Evolutionary conservation across 2,797 vertebrate species (phyloP).

Genomic region (Lycodopsis pacificus): DNA sequence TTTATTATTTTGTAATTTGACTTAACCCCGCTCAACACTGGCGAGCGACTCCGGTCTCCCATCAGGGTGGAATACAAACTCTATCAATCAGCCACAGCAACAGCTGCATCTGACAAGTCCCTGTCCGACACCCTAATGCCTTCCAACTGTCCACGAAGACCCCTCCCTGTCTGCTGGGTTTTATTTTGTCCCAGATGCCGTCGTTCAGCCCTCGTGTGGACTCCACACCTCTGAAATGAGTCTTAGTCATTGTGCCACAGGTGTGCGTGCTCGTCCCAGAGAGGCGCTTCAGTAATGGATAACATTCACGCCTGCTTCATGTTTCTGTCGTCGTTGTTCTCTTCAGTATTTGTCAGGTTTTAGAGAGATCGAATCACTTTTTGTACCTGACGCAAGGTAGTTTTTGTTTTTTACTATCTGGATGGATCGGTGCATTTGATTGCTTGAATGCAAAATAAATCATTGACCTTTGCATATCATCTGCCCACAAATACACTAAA

Average conservation of each 20-base stretch:
- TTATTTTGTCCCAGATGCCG: conserved; percentile 26
- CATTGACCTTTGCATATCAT: conserved; percentile 32
- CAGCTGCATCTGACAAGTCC: conserved; percentile 97
- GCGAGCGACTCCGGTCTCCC: conserved; percentile 70
- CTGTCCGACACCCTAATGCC: conserved; percentile 94
- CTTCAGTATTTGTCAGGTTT: conserved; percentile 43
- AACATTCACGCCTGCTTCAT: conserved; percentile 27
- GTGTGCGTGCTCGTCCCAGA: conserved; percentile 74
- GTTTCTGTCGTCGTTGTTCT: conserved; percentile 8
- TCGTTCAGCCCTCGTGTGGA: conserved; percentile 42
- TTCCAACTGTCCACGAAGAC: conserved; percentile 91
- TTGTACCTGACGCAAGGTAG: conserved; percentile 46
- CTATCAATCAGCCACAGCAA: conserved; percentile 94
- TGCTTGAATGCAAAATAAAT: conserved; percentile 44
- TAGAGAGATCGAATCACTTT: conserved; percentile 35
- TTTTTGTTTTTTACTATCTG: neutral
- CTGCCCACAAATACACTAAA: conserved; percentile 26
- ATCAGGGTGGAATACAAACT: conserved; percentile 90
- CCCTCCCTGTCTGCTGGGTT: conserved; percentile 86
- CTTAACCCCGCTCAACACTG: conserved; percentile 51
- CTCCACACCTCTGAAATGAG: conserved; percentile 52
- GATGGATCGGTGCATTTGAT: conserved; percentile 27
- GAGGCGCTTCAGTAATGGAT: conserved; percentile 14
- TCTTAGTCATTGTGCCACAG: conserved; percentile 81
- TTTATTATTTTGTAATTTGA: conserved; percentile 39